Conservation (phyloP, 2,888 invertebrate genomes). For the Mylabris sibirica region DNA sequence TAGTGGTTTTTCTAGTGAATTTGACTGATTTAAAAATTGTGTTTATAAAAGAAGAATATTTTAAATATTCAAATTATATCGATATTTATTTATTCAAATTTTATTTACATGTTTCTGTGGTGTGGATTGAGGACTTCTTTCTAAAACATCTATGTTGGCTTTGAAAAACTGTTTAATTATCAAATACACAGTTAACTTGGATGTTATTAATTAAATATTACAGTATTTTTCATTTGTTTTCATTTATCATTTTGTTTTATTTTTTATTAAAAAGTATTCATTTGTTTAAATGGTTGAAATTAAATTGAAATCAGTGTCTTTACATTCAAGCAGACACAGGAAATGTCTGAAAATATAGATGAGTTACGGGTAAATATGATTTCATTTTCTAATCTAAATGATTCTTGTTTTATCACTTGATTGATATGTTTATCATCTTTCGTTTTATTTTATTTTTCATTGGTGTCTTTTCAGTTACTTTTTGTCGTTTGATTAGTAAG, state of each 20-base stretch:
- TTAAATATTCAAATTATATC: neutral
- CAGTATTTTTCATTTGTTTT: neutral
- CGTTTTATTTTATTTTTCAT: constrained; percentile 10
- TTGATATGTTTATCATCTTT: constrained; percentile 23
- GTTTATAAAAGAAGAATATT: no score
- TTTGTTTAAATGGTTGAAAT: constrained; percentile 45
- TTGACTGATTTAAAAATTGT: neutral
- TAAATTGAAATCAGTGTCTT: constrained; percentile 37
- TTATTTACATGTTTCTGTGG: neutral
- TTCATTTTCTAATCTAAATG: neutral
- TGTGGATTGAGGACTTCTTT: neutral
- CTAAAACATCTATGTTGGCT: constrained; percentile 20
- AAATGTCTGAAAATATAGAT: constrained; percentile 61
- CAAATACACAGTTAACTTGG: constrained; percentile 29
- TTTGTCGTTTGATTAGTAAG: neutral
- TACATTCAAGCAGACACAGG: constrained; percentile 45
- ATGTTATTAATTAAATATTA: constrained; percentile 14
- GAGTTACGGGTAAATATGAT: constrained; percentile 56
- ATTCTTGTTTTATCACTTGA: constrained; percentile 17
- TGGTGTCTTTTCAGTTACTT: neutral
- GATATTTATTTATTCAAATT: neutral
- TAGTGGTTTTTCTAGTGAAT: constrained; percentile 40
- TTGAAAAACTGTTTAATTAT: constrained; percentile 20
- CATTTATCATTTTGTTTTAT: constrained; percentile 8
- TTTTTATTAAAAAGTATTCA: constrained; percentile 19